Base-by-base conservation (phyloP, 2,797 vertebrate species). In the Chaenodraco wilsoni region DNA sequence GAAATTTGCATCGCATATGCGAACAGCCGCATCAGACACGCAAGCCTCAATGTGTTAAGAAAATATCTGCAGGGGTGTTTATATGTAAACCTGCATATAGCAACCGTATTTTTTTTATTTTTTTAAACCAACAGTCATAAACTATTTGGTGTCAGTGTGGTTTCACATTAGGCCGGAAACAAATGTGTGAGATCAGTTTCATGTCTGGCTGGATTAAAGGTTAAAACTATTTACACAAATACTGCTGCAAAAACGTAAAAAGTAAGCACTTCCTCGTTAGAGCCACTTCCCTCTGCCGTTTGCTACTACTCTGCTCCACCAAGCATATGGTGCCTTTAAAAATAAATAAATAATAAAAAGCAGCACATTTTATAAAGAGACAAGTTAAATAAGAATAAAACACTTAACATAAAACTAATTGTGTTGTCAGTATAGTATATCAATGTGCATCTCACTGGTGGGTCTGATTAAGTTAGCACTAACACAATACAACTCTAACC, bases 401-500 rank as follows among this genome's bases (percentile, higher is more conserved):
- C 21, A 45, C 21, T 55, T 44, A 31, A 55, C 51, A 74, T 67
- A 60, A 73, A 62, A 41, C 27, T 56, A 78, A 65, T 44, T 44
- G 14, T 55, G 13, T 33, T 13, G 11, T 50, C 9, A 55, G 16
- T 58, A 1, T 48, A 27, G 27, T 43, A 37, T 37, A 9, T 37
- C 46, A 17, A 12, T 69, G 50, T 64, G 37, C 23, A 58, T 37
- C 23, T 54, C 13, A 14, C 48, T 43, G 33, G 61, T 51, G 40
- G 49, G 37, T 64, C 10, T 40, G 21, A 61, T 9, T 16, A 33
- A 27, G 15, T 31, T 50, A 41, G 59, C 59, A 48, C 61, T 50
- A 27, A 52, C 31, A 40, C 65, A 14, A 19, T 69, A 49, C 61
- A 56, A 2, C 50, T 58, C 78, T 70, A 88, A 65, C 75, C 17